Percentiles rank a stretch among this genome's conserved stretches.
These are phyloP conservation scores for Saguinus imperator DNA, from an alignment of 2,113 vertebrate genomes.

Conservation along the genomic window DNA sequence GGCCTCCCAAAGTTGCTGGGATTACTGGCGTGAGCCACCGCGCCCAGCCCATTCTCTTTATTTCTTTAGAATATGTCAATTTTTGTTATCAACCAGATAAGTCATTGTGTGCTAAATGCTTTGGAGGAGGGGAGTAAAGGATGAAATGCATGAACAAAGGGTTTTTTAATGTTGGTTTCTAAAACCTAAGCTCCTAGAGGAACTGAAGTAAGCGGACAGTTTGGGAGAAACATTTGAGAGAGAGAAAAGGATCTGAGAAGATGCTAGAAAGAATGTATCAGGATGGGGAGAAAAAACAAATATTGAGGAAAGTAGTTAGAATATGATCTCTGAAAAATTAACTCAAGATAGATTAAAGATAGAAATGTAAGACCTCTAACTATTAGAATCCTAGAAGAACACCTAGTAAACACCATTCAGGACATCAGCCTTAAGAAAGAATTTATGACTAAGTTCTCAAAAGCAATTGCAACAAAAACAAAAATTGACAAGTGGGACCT, in stretches of 20 bases:
- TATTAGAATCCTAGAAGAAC: too few relatives aligned
- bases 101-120: not conserved
- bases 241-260: not conserved
- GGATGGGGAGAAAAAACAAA: not conserved
- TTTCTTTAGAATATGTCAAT: not conserved
- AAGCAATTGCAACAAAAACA: too few relatives aligned
- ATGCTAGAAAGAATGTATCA: not conserved
- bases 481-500: too few relatives aligned
- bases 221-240: not conserved
- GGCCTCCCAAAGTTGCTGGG: too few relatives aligned
- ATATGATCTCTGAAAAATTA: not conserved
- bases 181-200: slow-evolving; percentile 4
- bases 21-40: too few relatives aligned
- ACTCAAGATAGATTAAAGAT: too few relatives aligned
- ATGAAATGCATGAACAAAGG: not conserved
- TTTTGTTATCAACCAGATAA: not conserved
- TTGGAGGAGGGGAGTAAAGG: not conserved
- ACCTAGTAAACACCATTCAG: too few relatives aligned
- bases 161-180: not conserved
- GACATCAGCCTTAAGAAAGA: too few relatives aligned
- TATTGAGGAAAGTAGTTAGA: not conserved
- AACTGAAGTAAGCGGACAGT: not conserved
- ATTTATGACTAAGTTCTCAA: too few relatives aligned
- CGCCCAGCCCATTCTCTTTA: not conserved
- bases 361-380: too few relatives aligned